phyloP scores from a whole-genome alignment of 92 coral and sea anemone species.

The Parazoanthus atlanticus region DNA sequence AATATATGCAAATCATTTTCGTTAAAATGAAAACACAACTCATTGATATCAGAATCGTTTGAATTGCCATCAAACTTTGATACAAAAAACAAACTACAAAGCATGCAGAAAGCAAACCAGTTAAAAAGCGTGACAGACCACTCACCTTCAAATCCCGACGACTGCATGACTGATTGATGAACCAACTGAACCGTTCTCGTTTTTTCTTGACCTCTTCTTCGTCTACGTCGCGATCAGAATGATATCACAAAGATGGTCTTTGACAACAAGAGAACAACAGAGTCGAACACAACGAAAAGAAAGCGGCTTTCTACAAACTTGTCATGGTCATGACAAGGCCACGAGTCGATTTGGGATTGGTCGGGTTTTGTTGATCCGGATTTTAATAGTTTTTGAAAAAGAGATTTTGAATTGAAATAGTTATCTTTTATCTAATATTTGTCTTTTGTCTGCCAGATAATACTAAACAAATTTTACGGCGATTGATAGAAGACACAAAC shows the following conservation, averaged over 20 bases:
- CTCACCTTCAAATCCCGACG: neutral
- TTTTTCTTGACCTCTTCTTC: neutral
- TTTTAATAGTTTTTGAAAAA: neutral
- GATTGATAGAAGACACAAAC: neutral
- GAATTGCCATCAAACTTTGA: neutral
- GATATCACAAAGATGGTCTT: neutral
- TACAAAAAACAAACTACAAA: neutral
- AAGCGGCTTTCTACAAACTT: neutral
- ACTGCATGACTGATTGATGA: conserved; percentile 1
- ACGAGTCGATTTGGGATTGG: conserved; percentile 31
- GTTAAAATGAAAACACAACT: too few relatives aligned
- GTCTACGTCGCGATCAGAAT: neutral
- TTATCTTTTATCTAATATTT: conserved; percentile 3
- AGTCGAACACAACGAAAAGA: neutral
- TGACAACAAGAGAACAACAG: neutral
- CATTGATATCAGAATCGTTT: neutral
- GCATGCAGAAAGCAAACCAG: neutral
- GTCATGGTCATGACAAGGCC: neutral
- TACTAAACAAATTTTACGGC: neutral
- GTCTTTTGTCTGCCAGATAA: conserved; percentile 3
- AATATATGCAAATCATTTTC: too few relatives aligned
- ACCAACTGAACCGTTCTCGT: neutral
- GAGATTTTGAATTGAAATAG: neutral
- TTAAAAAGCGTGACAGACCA: neutral
- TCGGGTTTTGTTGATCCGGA: neutral